Percentiles rank a stretch among this genome's conserved stretches.
These are phyloP conservation scores for Bombus waltoni DNA, from an alignment of 1,140 invertebrate species.

Conservation along the genomic window DNA sequence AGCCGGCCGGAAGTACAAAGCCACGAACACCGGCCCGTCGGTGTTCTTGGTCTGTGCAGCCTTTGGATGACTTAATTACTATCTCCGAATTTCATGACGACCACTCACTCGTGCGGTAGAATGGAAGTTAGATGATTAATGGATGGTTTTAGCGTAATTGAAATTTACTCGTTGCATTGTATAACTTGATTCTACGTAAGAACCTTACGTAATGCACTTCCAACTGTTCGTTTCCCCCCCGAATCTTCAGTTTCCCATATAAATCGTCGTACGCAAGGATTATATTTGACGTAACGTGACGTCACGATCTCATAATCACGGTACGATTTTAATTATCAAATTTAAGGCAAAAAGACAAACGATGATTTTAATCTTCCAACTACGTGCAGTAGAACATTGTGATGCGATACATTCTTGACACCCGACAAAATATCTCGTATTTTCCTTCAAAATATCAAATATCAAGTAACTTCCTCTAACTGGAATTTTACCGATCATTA, in stretches of 20 bases:
- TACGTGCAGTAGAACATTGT: too few relatives aligned
- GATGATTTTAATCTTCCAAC: too few relatives aligned
- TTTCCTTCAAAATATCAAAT: background rate
- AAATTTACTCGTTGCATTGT: background rate
- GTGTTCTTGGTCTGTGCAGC: slow-evolving; percentile 41
- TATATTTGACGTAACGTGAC: background rate
- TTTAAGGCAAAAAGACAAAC: too few relatives aligned
- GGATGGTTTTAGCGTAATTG: background rate
- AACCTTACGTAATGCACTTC: background rate
- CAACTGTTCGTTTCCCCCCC: background rate
- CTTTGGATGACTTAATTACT: slow-evolving; percentile 52
- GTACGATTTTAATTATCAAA: too few relatives aligned
- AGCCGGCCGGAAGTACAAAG: slow-evolving; percentile 68
- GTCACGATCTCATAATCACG: too few relatives aligned
- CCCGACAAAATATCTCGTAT: too few relatives aligned
- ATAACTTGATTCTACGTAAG: background rate
- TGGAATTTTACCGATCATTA: background rate
- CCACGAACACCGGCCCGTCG: slow-evolving; percentile 53
- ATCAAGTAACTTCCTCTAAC: background rate
- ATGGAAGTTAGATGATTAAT: slow-evolving; percentile 30
- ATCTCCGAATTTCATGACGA: slow-evolving; percentile 54
- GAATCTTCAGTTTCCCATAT: background rate
- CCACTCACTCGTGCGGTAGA: background rate
- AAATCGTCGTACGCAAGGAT: too few relatives aligned
- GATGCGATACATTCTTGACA: too few relatives aligned